phyloP scores from a whole-genome alignment of 1,140 invertebrate genomes.

The Sinella curviseta region DNA sequence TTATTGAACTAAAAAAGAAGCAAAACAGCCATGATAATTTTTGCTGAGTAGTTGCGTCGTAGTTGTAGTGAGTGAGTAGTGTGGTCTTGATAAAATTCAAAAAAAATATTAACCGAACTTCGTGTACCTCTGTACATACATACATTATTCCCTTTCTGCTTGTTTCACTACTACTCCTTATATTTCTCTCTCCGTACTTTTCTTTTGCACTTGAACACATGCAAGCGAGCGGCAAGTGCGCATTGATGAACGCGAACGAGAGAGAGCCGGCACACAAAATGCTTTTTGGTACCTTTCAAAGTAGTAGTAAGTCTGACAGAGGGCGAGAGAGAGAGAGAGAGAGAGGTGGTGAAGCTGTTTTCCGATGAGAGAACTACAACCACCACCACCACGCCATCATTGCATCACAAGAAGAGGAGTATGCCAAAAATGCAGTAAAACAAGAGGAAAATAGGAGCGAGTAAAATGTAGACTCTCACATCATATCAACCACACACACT shows the following conservation, averaged over 20 bases:
- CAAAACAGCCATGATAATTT: slow-evolving; percentile 3
- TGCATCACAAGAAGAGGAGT: background rate
- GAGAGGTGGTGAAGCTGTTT: background rate
- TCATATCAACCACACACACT: background rate
- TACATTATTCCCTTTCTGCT: no score
- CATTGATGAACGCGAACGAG: background rate
- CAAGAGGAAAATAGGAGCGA: background rate
- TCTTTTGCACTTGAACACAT: background rate
- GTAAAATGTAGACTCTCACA: background rate
- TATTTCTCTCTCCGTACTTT: no score
- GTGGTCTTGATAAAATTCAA: background rate
- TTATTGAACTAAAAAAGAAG: no score
- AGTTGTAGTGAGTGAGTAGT: no score
- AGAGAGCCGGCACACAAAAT: background rate
- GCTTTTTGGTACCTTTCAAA: background rate
- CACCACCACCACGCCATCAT: background rate
- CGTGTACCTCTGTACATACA: no score
- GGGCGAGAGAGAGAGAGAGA: background rate
- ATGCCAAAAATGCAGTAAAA: background rate
- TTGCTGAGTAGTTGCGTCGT: no score
- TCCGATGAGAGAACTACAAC: background rate
- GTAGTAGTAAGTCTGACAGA: no score
- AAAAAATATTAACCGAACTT: no score
- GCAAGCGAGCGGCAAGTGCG: background rate
- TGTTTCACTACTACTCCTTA: no score